phyloP scores from a whole-genome alignment of 2,888 invertebrate species.

The Chymomyza fuscimana region DNA sequence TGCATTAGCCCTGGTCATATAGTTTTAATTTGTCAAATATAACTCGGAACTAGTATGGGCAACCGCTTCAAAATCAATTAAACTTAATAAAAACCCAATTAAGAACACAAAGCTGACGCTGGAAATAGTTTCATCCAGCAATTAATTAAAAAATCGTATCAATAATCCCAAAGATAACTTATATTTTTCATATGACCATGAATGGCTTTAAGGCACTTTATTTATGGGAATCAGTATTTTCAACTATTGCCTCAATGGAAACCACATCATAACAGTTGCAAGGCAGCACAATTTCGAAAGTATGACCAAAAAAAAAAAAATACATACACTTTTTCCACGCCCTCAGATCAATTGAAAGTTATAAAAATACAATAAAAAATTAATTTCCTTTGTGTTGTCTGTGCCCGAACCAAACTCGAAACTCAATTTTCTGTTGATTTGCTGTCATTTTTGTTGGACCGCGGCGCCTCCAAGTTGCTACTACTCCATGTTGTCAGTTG shows the following conservation, averaged over 20 bases:
- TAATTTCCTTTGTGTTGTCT: conserved; percentile 39
- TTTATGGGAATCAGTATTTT: neutral
- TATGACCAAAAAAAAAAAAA: neutral
- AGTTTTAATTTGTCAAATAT: too few species aligned
- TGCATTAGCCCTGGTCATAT: too few species aligned
- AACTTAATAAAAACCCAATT: too few species aligned
- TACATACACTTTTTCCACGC: conserved; percentile 21
- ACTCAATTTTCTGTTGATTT: conserved; percentile 22
- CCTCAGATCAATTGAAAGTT: conserved; percentile 34
- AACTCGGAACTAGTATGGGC: too few species aligned
- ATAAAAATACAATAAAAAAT: conserved; percentile 42
- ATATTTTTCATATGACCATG: neutral
- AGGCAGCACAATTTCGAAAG: neutral
- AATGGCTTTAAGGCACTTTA: neutral
- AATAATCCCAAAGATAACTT: too few species aligned
- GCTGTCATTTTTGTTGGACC: conserved; percentile 20
- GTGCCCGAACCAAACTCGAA: neutral
- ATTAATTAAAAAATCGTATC: neutral
- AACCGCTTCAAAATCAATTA: too few species aligned
- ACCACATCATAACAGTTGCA: neutral
- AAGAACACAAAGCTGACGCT: neutral
- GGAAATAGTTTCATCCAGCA: neutral
- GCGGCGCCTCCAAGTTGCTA: conserved; percentile 13
- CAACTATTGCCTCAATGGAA: neutral
- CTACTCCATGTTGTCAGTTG: neutral